Percentiles rank a stretch among this genome's conserved stretches.
Evolutionary conservation across 2,888 invertebrate species (phyloP).

Genomic region (Crepidodera aurea): DNA sequence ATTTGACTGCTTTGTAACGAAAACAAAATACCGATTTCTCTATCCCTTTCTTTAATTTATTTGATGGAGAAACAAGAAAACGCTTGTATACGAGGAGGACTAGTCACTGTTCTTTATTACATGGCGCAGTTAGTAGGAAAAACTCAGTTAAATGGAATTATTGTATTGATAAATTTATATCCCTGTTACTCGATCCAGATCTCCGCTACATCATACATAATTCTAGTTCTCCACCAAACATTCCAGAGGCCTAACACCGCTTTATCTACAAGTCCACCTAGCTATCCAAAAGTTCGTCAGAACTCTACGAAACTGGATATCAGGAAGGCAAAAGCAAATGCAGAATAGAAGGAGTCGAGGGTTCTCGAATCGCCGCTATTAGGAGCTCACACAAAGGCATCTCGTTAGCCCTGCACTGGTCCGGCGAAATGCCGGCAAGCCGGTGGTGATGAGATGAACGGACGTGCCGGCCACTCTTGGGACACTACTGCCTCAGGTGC

Average conservation of each 20-base stretch:
- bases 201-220: no score
- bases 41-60: constrained; percentile 9
- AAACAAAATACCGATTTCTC: constrained; percentile 36
- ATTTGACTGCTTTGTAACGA: constrained; percentile 51
- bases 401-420: neutral
- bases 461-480: constrained; percentile 56
- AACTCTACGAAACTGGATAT: neutral
- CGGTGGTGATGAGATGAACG: constrained; percentile 44
- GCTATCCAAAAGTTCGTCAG: neutral
- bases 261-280: neutral
- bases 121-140: no score
- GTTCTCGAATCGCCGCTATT: neutral
- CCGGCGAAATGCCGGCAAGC: neutral
- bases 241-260: no score
- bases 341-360: neutral
- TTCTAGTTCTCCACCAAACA: no score
- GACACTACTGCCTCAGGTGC: constrained; percentile 55
- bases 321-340: neutral
- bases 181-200: no score
- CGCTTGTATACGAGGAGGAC: no score
- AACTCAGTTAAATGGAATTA: no score
- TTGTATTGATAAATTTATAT: no score
- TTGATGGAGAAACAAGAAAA: constrained; percentile 14
- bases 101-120: no score
- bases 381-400: neutral